Evolutionary conservation across 2,888 invertebrate species (phyloP), one percentile per base, ranked within the genome.

Genomic region (Macrophya annulata): DNA sequence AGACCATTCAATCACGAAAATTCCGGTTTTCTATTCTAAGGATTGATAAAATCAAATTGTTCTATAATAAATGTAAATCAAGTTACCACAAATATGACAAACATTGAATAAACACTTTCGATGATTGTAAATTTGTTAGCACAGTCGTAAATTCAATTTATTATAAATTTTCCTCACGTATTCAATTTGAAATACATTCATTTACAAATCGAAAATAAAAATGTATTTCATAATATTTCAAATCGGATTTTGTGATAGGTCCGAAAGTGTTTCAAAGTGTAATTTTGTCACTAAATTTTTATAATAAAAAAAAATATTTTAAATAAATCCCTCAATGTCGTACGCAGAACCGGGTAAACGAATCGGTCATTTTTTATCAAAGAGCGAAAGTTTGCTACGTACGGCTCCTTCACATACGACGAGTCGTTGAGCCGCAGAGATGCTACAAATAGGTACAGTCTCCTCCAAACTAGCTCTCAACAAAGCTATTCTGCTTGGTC

Each of bases 381-480:
- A 98, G 65, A 98, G 95, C 88, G 97, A 97, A 92, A 98, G 95
- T 93, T 98, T 98, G 84, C 97, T 97, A 91, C 96, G 95, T 86
- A 98, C 98, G 83, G 98, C 98, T 88, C 98, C 98, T 91, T 98
- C 98, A 93, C 98, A 98, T 55, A 98, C 95, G 91, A 96, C 96
- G 88, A 97, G 95, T 74, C 97, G 94, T 90, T 96, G 96, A 88
- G 95, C 95, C 55, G 95, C 95, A 4, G 93, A 93, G 83, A 93
- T 92, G 86, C 94, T 94, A 89, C 95, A 95, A 86, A 95, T 94
- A 10, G 93, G 92, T 31, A 92, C 91, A 51, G 90, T 90, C 51
- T 92, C 91, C 79, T 93, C 93, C 45, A 93, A 88, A 74, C 92
- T 92, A n/a, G 93, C 92, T 37, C 92, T 89, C 43, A 93, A 86